Percentiles rank a stretch among this genome's conserved stretches.
Evolutionary conservation across 2,113 vertebrate species (phyloP).

Genomic region (Melanerpes aurifrons): DNA sequence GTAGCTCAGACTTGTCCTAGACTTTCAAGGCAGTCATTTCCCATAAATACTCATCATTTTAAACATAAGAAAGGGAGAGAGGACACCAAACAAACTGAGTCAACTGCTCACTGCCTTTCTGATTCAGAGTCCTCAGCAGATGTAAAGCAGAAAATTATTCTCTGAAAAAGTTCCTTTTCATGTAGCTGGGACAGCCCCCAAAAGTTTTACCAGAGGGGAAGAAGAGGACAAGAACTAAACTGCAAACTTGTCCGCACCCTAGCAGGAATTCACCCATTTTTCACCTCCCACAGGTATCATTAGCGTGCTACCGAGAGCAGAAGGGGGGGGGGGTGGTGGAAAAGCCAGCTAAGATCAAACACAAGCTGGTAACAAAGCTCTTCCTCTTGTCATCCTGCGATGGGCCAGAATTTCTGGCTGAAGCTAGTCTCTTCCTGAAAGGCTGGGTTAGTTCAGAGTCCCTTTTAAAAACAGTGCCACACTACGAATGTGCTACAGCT

Average conservation of each 20-base stretch:
- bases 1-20: slow-evolving; percentile 31
- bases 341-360: slow-evolving; percentile 59
- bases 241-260: slow-evolving; percentile 37
- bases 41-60: slow-evolving; percentile 49
- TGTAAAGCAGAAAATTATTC: slow-evolving; percentile 46
- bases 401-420: slow-evolving; percentile 62
- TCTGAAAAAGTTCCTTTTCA: slow-evolving; percentile 55
- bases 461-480: slow-evolving; percentile 55
- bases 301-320: slow-evolving; percentile 62
- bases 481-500: slow-evolving; percentile 46
- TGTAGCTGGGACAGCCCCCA: slow-evolving; percentile 57
- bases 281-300: slow-evolving; percentile 70
- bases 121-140: slow-evolving; percentile 60
- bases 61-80: slow-evolving; percentile 47
- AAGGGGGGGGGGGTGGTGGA: neutral
- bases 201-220: slow-evolving; percentile 56
- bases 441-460: slow-evolving; percentile 35
- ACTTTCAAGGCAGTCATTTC: slow-evolving; percentile 52
- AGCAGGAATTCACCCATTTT: slow-evolving; percentile 66
- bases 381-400: slow-evolving; percentile 38
- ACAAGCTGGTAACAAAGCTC: slow-evolving; percentile 58
- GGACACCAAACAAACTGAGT: slow-evolving; percentile 59
- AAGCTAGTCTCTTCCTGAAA: slow-evolving; percentile 23
- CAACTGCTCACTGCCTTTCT: slow-evolving; percentile 58
- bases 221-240: slow-evolving; percentile 61